Evolutionary conservation across 2,888 invertebrate genomes (phyloP).

Genomic region (Drosophila sordidula): DNA sequence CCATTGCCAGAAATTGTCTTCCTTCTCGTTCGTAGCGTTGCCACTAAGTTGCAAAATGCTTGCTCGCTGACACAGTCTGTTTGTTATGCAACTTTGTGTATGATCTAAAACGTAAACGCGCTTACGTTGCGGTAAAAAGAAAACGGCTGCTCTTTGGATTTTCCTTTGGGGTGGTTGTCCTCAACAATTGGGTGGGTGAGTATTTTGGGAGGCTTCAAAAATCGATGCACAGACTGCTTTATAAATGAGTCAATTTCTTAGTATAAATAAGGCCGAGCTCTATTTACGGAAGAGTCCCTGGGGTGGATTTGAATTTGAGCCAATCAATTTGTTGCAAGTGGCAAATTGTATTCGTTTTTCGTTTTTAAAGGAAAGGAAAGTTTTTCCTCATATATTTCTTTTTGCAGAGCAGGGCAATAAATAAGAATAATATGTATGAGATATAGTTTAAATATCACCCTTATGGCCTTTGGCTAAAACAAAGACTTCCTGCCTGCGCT

Average conservation of each 20-base stretch:
- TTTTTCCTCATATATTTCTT: too few species aligned
- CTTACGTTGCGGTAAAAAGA: neutral
- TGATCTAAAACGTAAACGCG: constrained; percentile 42
- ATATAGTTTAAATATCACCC: too few species aligned
- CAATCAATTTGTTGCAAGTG: too few species aligned
- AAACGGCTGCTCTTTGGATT: neutral
- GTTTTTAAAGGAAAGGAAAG: too few species aligned
- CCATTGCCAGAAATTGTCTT: neutral
- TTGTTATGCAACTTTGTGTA: constrained; percentile 1
- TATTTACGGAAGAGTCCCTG: too few species aligned
- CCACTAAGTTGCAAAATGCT: constrained; percentile 7
- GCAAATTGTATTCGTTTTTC: too few species aligned
- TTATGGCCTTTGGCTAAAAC: too few species aligned
- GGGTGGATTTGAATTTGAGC: too few species aligned
- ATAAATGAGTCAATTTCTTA: neutral
- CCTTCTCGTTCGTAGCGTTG: neutral
- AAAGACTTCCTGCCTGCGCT: too few species aligned
- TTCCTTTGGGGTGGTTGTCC: constrained; percentile 25
- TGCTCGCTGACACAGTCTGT: constrained; percentile 25
- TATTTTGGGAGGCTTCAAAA: constrained; percentile 26
- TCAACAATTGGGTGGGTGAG: neutral
- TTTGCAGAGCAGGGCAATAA: too few species aligned
- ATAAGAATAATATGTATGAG: too few species aligned
- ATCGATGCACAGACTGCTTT: constrained; percentile 26
- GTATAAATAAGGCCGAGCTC: too few species aligned